Conservation (phyloP, 2,113 vertebrate species). For the Embiotoca jacksoni region DNA sequence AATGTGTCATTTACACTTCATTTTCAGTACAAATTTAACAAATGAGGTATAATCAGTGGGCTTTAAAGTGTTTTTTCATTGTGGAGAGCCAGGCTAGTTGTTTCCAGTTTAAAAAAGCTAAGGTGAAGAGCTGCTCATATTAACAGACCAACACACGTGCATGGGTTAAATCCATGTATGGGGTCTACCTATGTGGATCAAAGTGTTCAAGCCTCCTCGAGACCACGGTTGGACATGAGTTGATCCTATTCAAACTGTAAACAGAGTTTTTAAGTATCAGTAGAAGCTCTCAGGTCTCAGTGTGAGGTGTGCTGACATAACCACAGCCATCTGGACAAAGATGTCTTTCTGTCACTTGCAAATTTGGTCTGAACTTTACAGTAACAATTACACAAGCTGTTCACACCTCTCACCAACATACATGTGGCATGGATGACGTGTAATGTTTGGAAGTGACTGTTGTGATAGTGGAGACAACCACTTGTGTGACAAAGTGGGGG, state of each 20-base stretch:
- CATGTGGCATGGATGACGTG: slow-evolving; percentile 66
- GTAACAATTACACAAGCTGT: slow-evolving; percentile 71
- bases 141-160: background rate
- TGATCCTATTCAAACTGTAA: background rate
- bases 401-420: slow-evolving; percentile 61
- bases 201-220: background rate
- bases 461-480: slow-evolving; percentile 39
- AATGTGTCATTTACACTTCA: slow-evolving; percentile 13
- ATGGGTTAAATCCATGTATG: background rate
- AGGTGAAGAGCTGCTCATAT: background rate
- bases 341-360: slow-evolving; percentile 55
- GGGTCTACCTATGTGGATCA: background rate
- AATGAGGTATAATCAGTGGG: background rate
- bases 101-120: background rate
- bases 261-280: slow-evolving; percentile 17
- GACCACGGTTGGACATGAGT: background rate
- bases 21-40: slow-evolving; percentile 7
- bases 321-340: slow-evolving; percentile 70
- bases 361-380: slow-evolving; percentile 67
- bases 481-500: slow-evolving; percentile 32
- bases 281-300: slow-evolving; percentile 33
- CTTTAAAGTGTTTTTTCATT: background rate
- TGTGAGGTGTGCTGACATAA: slow-evolving; percentile 57
- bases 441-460: slow-evolving; percentile 42
- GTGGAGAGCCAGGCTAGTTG: background rate